These are phyloP conservation scores for Phrynocephalus forsythii DNA, from an alignment of 2,797 vertebrate species.

Conservation along the genomic window DNA sequence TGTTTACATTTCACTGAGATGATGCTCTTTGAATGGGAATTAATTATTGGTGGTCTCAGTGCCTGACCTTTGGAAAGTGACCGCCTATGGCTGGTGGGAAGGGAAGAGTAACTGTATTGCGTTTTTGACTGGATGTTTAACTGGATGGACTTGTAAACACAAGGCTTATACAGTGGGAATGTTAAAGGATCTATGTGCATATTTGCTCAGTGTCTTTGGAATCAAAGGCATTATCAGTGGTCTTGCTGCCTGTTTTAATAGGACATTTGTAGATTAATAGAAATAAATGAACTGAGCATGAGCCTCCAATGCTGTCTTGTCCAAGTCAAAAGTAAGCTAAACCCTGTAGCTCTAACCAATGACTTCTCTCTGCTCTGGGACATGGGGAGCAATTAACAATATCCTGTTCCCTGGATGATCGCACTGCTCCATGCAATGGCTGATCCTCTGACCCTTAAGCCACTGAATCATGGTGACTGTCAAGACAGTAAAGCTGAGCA, in stretches of 20 bases:
- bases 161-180: too few relatives aligned
- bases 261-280: not conserved
- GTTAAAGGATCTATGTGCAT: not conserved
- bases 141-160: not conserved
- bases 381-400: not conserved
- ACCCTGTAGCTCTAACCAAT: not conserved
- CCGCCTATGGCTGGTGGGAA: not conserved
- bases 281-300: not conserved
- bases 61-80: not conserved
- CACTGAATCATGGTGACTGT: not conserved
- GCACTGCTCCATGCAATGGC: not conserved
- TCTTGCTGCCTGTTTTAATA: not conserved
- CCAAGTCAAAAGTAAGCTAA: not conserved
- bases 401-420: not conserved
- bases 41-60: not conserved
- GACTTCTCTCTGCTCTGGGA: not conserved
- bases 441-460: not conserved
- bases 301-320: not conserved
- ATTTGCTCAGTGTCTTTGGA: not conserved
- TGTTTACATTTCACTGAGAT: not conserved
- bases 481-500: not conserved
- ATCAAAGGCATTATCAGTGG: not conserved
- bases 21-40: not conserved
- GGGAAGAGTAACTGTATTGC: not conserved
- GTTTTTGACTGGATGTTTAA: not conserved